phyloP scores from a whole-genome alignment of 2,888 invertebrate species.

The Linnaemya vulpina region DNA sequence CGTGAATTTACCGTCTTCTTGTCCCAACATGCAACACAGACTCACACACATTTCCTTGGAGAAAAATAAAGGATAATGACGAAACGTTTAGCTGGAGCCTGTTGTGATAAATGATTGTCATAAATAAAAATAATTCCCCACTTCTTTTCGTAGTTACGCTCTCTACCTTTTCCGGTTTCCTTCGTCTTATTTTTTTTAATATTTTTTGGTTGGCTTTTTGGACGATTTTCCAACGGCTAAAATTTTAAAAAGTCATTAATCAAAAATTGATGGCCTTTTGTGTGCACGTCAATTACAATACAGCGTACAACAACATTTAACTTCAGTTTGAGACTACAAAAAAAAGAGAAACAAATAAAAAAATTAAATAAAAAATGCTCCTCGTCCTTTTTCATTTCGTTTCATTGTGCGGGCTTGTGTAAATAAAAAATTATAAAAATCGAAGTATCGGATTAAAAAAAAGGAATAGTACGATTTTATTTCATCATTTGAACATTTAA shows the following conservation, averaged over 20 bases:
- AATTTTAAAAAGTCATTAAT: slow-evolving; percentile 73
- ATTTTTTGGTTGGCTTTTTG: neutral
- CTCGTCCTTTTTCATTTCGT: slow-evolving; percentile 10
- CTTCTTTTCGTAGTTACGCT: slow-evolving; percentile 19
- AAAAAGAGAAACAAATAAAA: too few species aligned
- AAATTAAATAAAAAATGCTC: neutral
- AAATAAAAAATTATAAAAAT: slow-evolving; percentile 42
- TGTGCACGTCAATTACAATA: slow-evolving; percentile 60
- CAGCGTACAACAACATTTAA: slow-evolving; percentile 29
- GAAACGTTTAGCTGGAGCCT: slow-evolving; percentile 67
- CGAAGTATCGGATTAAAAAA: slow-evolving; percentile 4
- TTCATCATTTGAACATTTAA: slow-evolving; percentile 67
- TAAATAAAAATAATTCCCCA: slow-evolving; percentile 77
- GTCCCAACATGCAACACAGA: slow-evolving; percentile 39
- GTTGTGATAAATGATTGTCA: slow-evolving; percentile 81
- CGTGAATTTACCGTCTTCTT: slow-evolving; percentile 13
- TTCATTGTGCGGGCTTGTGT: slow-evolving; percentile 10
- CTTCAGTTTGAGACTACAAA: slow-evolving; percentile 22
- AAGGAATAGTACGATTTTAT: slow-evolving; percentile 59
- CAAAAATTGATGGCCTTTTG: slow-evolving; percentile 70
- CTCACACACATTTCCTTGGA: neutral
- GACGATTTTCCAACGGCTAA: slow-evolving; percentile 64
- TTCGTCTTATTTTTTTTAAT: neutral
- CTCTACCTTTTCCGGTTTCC: slow-evolving; percentile 16
- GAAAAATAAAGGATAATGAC: slow-evolving; percentile 66